Conservation (phyloP, 2,888 invertebrate species). For the Vanessa cardui region DNA sequence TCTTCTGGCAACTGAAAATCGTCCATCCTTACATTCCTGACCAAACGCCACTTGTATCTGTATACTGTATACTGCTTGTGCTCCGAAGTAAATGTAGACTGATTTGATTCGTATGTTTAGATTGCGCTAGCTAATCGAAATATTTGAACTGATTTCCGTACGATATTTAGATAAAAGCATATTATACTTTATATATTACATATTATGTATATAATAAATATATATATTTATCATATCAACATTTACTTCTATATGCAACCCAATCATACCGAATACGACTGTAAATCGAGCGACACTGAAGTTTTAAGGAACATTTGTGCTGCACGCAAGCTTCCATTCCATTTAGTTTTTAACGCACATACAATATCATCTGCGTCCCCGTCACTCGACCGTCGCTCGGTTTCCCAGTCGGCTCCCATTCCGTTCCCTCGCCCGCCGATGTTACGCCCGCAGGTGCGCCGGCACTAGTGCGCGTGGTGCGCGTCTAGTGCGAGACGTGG, state of each 20-base stretch:
- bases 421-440: neutral
- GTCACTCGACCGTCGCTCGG: conserved; percentile 1
- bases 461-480: conserved; percentile 3
- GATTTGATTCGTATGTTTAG: conserved; percentile 18
- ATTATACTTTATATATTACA: conserved; percentile 24
- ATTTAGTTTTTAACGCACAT: no score
- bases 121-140: conserved; percentile 38
- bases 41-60: conserved; percentile 63
- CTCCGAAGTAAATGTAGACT: conserved; percentile 67
- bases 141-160: conserved; percentile 7
- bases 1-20: conserved; percentile 71
- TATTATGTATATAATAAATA: conserved; percentile 27
- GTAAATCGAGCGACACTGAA: conserved; percentile 19
- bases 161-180: conserved; percentile 13
- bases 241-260: conserved; percentile 57
- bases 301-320: neutral
- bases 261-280: conserved; percentile 18
- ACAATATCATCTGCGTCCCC: no score
- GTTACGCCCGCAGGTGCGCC: conserved; percentile 16
- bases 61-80: conserved; percentile 45
- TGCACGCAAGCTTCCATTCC: neutral
- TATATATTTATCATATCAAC: conserved; percentile 51
- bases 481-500: conserved; percentile 72
- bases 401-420: conserved; percentile 4
- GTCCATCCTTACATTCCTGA: conserved; percentile 73